Evolutionary conservation across 2,888 invertebrate genomes (phyloP).

Genomic region (Heliconius aoede): DNA sequence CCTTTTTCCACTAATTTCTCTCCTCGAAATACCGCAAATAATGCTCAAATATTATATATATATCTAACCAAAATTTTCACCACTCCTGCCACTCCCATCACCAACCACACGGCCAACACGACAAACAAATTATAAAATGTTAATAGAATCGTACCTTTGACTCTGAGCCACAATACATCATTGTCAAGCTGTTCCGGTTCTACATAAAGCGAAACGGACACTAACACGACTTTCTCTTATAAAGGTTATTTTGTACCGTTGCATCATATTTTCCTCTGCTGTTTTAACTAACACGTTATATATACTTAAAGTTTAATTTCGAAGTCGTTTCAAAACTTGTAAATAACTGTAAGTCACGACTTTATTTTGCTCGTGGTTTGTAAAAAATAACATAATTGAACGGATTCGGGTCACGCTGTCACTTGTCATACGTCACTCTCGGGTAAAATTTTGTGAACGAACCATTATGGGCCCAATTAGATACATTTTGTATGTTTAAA

Average conservation of each 20-base stretch:
- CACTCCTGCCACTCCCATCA: neutral
- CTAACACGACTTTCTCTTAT: slow-evolving; percentile 44
- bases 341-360: slow-evolving; percentile 39
- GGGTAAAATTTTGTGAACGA: slow-evolving; percentile 3
- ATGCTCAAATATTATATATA: no score
- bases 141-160: slow-evolving; percentile 77
- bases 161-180: slow-evolving; percentile 74
- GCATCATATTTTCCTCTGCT: slow-evolving; percentile 39
- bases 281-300: slow-evolving; percentile 23
- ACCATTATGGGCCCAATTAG: slow-evolving; percentile 30
- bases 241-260: slow-evolving; percentile 44
- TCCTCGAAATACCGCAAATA: no score
- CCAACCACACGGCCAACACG: slow-evolving; percentile 36
- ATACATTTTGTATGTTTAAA: slow-evolving; percentile 27
- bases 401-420: slow-evolving; percentile 38
- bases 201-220: slow-evolving; percentile 51
- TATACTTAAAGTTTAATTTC: slow-evolving; percentile 27
- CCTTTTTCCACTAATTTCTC: no score
- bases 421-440: slow-evolving; percentile 31
- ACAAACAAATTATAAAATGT: slow-evolving; percentile 70
- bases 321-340: slow-evolving; percentile 35
- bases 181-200: slow-evolving; percentile 64
- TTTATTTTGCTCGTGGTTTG: slow-evolving; percentile 29
- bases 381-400: slow-evolving; percentile 40
- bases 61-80: neutral